Percentiles rank a stretch among this genome's conserved stretches.
These are phyloP conservation scores for Sminthurinus signatus DNA, from an alignment of 1,140 invertebrate species.

Conservation along the genomic window DNA sequence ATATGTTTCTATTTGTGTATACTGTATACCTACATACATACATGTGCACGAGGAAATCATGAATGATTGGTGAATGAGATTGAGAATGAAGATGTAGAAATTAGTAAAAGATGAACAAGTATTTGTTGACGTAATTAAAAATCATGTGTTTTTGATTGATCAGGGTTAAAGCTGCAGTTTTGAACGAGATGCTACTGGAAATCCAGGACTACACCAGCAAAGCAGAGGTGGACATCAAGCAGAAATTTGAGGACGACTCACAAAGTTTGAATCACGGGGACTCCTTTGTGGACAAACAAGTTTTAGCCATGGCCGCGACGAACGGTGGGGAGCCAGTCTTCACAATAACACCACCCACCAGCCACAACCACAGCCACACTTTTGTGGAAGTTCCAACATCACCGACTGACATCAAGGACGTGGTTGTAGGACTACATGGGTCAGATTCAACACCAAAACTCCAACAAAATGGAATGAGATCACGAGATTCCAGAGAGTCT, in stretches of 20 bases:
- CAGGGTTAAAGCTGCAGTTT: conserved; percentile 27
- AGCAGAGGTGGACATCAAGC: conserved; percentile 14
- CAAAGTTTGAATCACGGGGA: not conserved
- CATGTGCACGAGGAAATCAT: too few species aligned
- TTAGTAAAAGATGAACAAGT: too few species aligned
- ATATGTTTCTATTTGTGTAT: not conserved
- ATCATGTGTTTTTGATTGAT: too few species aligned
- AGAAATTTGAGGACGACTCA: conserved; percentile 7
- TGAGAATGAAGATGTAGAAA: too few species aligned
- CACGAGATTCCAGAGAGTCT: conserved; percentile 30
- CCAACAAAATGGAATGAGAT: conserved; percentile 22
- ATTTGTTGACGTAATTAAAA: too few species aligned
- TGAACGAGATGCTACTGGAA: conserved; percentile 27
- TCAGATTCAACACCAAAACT: conserved; percentile 20
- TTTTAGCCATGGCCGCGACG: not conserved
- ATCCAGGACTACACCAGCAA: conserved; percentile 27
- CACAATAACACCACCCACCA: conserved; percentile 13
- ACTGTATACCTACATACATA: not conserved
- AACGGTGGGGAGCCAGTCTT: conserved; percentile 15
- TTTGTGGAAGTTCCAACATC: not conserved
- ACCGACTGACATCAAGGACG: not conserved
- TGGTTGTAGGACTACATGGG: conserved; percentile 14
- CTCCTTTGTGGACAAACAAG: conserved; percentile 10
- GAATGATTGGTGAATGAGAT: not conserved
- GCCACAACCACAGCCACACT: not conserved